phyloP scores from a whole-genome alignment of 2,797 vertebrate species.

The Lerista edwardsae region DNA sequence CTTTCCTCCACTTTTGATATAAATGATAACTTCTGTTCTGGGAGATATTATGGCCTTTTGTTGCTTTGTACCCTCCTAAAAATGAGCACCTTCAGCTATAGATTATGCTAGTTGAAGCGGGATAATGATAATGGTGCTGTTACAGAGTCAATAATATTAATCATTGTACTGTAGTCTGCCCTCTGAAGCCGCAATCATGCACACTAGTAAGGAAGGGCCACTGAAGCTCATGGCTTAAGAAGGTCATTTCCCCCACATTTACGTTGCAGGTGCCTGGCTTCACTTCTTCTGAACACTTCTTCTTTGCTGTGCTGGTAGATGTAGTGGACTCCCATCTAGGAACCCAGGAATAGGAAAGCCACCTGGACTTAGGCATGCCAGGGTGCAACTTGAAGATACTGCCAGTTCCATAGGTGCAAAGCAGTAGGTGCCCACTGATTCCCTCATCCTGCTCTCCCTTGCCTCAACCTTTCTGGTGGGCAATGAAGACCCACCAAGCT shows the following conservation, averaged over 20 bases:
- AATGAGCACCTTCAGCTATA: slow-evolving; percentile 42
- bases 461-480: too few relatives aligned
- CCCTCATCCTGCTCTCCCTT: not conserved
- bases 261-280: not conserved
- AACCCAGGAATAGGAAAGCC: not conserved
- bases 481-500: too few relatives aligned
- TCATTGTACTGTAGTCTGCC: slow-evolving; percentile 51
- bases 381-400: not conserved
- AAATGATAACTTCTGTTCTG: slow-evolving; percentile 41
- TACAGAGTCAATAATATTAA: slow-evolving; percentile 53
- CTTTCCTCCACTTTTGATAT: slow-evolving; percentile 64
- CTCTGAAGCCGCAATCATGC: slow-evolving; percentile 16
- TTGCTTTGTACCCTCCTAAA: slow-evolving; percentile 39
- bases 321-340: not conserved
- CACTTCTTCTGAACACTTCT: not conserved
- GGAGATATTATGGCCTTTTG: slow-evolving; percentile 25
- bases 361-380: too few relatives aligned
- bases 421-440: not conserved
- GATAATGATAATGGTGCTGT: slow-evolving; percentile 10
- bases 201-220: not conserved
- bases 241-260: not conserved
- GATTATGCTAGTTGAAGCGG: slow-evolving; percentile 28
- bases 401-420: not conserved
- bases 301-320: not conserved
- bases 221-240: not conserved